Evolutionary conservation across 2,888 invertebrate genomes (phyloP).

Genomic region (Brachycybe producta): DNA sequence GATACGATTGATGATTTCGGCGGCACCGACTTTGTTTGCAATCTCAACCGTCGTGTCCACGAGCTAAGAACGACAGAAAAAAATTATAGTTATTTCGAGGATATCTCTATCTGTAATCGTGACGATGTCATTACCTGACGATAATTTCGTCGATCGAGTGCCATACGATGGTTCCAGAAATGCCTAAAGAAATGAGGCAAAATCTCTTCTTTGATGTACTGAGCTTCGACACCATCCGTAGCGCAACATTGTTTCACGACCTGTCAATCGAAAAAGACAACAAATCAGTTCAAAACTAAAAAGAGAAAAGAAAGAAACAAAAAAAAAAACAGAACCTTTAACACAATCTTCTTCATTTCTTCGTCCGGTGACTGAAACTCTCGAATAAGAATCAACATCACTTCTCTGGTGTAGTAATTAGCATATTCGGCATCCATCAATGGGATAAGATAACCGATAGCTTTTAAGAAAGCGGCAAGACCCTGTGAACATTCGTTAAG

Average conservation of each 20-base stretch:
- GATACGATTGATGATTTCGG: conserved; percentile 95
- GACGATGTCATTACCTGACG: conserved; percentile 46
- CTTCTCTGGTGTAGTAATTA: conserved; percentile 98
- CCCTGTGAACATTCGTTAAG: conserved; percentile 50
- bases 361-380: conserved; percentile 99
- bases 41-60: conserved; percentile 99
- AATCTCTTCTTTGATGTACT: conserved; percentile 98
- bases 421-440: conserved; percentile 99
- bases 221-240: conserved; percentile 98
- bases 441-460: conserved; percentile 97
- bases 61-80: conserved; percentile 39
- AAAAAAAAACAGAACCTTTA: conserved; percentile 70
- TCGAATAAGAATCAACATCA: conserved; percentile 94
- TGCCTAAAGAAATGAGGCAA: conserved; percentile 96
- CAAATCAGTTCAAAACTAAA: conserved; percentile 4
- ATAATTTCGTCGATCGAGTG: conserved; percentile 92
- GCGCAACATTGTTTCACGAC: conserved; percentile 99
- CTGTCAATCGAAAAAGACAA: conserved; percentile 33
- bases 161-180: conserved; percentile 99
- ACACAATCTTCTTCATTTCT: conserved; percentile 99
- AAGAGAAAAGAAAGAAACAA: conserved; percentile 9
- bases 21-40: conserved; percentile 98
- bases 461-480: conserved; percentile 96
- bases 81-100: too few relatives aligned
- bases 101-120: not conserved